Evolutionary conservation across 2,888 invertebrate genomes (phyloP), one percentile per base, ranked within the genome.

Genomic region (Dusona sp.): DNA sequence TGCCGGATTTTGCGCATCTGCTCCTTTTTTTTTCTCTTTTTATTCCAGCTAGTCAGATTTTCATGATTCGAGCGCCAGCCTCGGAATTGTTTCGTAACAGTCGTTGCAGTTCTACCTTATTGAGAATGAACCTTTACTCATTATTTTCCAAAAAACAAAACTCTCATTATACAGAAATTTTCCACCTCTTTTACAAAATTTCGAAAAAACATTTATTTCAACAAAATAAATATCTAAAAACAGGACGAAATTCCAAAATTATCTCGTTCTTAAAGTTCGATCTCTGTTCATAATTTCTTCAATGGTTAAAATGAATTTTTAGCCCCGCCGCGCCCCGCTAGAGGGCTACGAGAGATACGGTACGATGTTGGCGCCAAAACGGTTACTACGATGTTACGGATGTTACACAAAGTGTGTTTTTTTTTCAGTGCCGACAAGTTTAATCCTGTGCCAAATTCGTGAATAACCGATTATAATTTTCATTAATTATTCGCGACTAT

Each of bases 1-100:
- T 64, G 80, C 72, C 72, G 64, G 72, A 72, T 73, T 80, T 64
- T 73, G 80, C 80, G 80, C 72, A 73, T 73, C 64, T 73, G 61
- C 45, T 75, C 45, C 3, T 22, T 29, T 61, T 25, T 61, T 38
- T 74, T 74, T 74, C 9, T 70, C 19, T 16, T 29, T 29, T 68
- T 29, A 13, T 33, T 36, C 68, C 33, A 79, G 38, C 68, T 61
- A 70, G 70, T 57, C 25, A 54, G 68, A 33, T 22, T 61, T 25
- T 29, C 6, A 29, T 42, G 78, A 19, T 51, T 51, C n/a, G 57
- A 64, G 79, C 79, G 79, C 79, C 61, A 8, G 29, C 13, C 11
- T 61, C 29, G 61, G 61, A 61, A 29, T 61, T 29, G 29, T 61
- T 61, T 61, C 6, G 29, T 61, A 61, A 29, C 29, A 29, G 1